Evolutionary conservation across 1,140 invertebrate genomes (phyloP).

Genomic region (Drosophila triauraria): DNA sequence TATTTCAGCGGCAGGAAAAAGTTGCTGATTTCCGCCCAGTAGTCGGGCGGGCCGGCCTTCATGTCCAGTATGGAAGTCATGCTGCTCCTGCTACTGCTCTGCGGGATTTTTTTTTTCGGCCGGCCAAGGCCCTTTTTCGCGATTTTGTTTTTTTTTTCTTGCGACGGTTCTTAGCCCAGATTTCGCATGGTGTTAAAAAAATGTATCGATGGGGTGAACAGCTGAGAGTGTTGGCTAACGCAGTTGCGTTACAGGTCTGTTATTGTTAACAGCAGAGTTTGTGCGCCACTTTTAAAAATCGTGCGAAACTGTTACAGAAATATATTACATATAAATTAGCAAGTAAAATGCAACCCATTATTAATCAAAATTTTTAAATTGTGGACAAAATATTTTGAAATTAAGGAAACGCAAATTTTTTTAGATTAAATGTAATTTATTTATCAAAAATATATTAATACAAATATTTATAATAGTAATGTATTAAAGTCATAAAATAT

Average conservation of each 20-base stretch:
- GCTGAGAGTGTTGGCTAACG: conserved; percentile 10
- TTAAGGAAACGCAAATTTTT: too few relatives aligned
- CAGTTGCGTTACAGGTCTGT: conserved; percentile 2
- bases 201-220: background rate
- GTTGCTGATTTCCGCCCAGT: conserved; percentile 79
- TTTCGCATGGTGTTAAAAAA: conserved; percentile 11
- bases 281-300: background rate
- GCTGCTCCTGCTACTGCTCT: conserved; percentile 41
- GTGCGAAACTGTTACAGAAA: background rate
- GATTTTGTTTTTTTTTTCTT: conserved; percentile 2
- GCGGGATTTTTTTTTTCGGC: conserved; percentile 22
- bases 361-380: too few relatives aligned
- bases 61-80: conserved; percentile 81
- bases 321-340: too few relatives aligned
- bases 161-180: conserved; percentile 11
- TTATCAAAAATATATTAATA: too few relatives aligned
- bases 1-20: conserved; percentile 82
- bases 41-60: conserved; percentile 73
- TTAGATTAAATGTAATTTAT: too few relatives aligned
- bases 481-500: too few relatives aligned
- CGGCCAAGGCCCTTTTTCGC: conserved; percentile 29
- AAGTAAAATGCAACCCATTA: too few relatives aligned
- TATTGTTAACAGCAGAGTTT: conserved; percentile 2
- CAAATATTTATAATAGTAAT: too few relatives aligned
- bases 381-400: too few relatives aligned